Base-by-base conservation (phyloP, 2,113 vertebrate species). In the Elaphurus davidianus region DNA sequence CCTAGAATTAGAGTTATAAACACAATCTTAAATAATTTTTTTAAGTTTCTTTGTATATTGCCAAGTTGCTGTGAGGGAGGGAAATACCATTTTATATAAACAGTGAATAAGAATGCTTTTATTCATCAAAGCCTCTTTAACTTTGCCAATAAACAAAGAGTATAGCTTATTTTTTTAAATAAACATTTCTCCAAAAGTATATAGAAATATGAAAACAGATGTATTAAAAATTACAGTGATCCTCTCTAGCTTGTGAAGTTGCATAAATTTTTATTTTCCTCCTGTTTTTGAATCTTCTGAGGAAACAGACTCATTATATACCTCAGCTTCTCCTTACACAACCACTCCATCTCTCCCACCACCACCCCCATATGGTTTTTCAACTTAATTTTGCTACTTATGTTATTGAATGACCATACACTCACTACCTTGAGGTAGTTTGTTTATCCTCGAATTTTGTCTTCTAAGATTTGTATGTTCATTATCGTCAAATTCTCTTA, bases 71-170 rank as follows among this genome's bases (percentile, higher is more conserved):
- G 10, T 71, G 16, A 14, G 84, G 17, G 47, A 91, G 81, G 59
- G 45, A 96, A 93, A 93, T 91, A 76, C 6, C 33, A 87, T 88
- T 90, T 90, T 79, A 43, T 94, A 87, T 97, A 71, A 91, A 55
- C 19, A 93, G 5, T 59, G 23, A 15, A 14, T 82, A 91, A 64
- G 25, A 91, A 67, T 30, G 15, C 30, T 74, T 50, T 83, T 83
- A 59, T 82, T 59, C 21, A 59, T 50, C 12, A 25, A 27, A 91
- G 81, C 4, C 17, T 85, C 16, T 78, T 90, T 17, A 67, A 40
- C 16, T 89, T 91, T 67, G 33, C n/a, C 25, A 84, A 36, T 81
- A 76, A 92, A 83, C 57, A 50, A 62, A 76, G 3, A 79, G 0
- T 33, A 52, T 14, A 60, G 8, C 19, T 96, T 40, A 16, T 78